Base-by-base conservation (phyloP, 2,113 vertebrate species). In the Arenaria interpres region DNA sequence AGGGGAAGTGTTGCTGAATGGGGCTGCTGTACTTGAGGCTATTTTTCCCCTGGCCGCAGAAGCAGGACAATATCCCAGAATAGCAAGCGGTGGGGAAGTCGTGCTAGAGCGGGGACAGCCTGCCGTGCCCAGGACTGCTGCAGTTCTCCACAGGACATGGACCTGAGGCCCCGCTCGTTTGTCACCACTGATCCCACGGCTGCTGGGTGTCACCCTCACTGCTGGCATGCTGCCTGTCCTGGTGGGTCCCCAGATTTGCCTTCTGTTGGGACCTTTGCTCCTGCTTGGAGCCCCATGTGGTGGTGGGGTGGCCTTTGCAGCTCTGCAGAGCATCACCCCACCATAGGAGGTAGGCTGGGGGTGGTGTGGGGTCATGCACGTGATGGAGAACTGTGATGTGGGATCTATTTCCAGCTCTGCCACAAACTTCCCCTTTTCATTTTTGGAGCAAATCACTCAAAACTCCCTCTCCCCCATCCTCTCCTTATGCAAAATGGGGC, bases 51-150 rank as follows among this genome's bases (percentile, higher is more conserved):
- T 54, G 63, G 81, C 53, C 37, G 94, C 71, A 89, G 75, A 94
- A 94, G 71, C 62, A 85, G 79, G 81, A 86, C 84, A n/a, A 39
- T 78, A 50, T 95, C 95, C 91, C 57, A 71, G 89, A 92, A 97
- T 88, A 97, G 95, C 37, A 73, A 14, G 79, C 2, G 4, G 16
- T 48, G 59, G 79, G 85, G 93, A 90, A 86, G 85, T 75, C 4
- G 6, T 0, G 0, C 53, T 27, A 3, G 22, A 73, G 57, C 0
- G 1, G 53, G 84, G 73, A 14, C 90, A 60, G 80, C 90, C 69
- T 89, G 79, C 60, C 0, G 1, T 76, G 95, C 71, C 67, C 7
- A 25, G 41, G 64, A 3, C 0, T 6, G 56, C 62, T 13, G 75
- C 83, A 53, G 71, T 8, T 54, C 64, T 27, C 67, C 7, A 20